These are phyloP conservation scores for Caenorhabditis imperialis DNA, from an alignment of 2,888 invertebrate genomes.

Conservation along the genomic window DNA sequence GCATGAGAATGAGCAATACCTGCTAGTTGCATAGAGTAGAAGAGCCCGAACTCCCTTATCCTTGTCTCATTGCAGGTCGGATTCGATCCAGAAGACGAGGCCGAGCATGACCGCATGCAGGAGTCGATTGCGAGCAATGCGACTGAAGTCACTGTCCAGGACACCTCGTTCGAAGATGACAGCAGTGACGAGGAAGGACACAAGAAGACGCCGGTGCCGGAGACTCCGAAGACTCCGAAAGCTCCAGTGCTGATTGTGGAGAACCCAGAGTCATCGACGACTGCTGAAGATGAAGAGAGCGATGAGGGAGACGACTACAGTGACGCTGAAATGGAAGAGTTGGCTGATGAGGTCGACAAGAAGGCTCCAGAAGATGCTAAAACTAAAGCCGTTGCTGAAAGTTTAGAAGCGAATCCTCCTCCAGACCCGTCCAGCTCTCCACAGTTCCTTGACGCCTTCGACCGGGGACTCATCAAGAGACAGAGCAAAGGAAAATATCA, in stretches of 20 bases:
- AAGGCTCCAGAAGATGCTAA: conserved; percentile 47
- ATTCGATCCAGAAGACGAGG: conserved; percentile 72
- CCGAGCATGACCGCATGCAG: conserved; percentile 61
- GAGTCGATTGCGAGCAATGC: conserved; percentile 59
- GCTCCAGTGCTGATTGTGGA: conserved; percentile 42
- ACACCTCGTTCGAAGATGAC: conserved; percentile 57
- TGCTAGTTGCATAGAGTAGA: conserved; percentile 1
- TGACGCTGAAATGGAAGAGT: conserved; percentile 76
- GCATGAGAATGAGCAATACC: conserved; percentile 14
- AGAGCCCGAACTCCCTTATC: neutral
- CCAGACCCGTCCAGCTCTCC: conserved; percentile 61
- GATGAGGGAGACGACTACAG: conserved; percentile 74
- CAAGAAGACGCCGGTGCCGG: conserved; percentile 43
- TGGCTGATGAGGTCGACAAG: conserved; percentile 73
- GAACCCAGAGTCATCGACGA: conserved; percentile 22
- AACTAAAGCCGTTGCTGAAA: conserved; percentile 13
- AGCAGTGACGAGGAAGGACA: conserved; percentile 53
- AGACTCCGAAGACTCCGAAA: conserved; percentile 38
- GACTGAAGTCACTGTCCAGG: conserved; percentile 67
- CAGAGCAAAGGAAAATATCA: conserved; percentile 78
- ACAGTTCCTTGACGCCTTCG: conserved; percentile 73
- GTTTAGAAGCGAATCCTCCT: conserved; percentile 58
- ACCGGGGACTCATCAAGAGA: conserved; percentile 75
- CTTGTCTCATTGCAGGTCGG: conserved; percentile 65
- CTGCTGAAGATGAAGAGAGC: conserved; percentile 54